Conservation (phyloP, 2,888 invertebrate genomes). For the Notodonta dromedarius region DNA sequence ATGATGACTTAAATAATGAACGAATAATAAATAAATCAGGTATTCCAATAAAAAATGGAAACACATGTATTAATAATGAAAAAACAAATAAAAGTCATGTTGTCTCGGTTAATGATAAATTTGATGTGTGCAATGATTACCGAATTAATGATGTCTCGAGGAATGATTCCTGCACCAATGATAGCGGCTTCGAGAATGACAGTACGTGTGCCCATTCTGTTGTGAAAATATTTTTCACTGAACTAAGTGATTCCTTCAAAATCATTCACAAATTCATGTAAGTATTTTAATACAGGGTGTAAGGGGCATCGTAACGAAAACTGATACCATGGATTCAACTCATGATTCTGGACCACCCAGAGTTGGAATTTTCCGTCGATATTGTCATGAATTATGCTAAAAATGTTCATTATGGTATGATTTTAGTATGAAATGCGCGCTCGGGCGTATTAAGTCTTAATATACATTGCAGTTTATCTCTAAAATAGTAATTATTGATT, state of each 20-base stretch:
- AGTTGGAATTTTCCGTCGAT: too few species aligned
- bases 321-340: too few species aligned
- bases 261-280: constrained; percentile 54
- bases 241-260: constrained; percentile 46
- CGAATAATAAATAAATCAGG: too few species aligned
- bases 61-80: background rate
- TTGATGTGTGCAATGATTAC: background rate
- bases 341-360: too few species aligned
- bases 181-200: constrained; percentile 52
- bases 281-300: constrained; percentile 38
- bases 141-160: background rate
- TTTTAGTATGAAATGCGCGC: too few species aligned
- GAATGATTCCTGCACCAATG: constrained; percentile 17
- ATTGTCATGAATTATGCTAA: too few species aligned
- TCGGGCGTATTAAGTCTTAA: too few species aligned
- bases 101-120: background rate
- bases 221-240: constrained; percentile 45
- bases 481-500: too few species aligned
- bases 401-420: too few species aligned
- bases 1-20: background rate
- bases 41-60: background rate
- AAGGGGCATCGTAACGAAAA: too few species aligned
- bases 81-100: background rate
- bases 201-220: constrained; percentile 33
- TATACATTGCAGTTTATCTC: too few species aligned